phyloP scores from a whole-genome alignment of 2,113 vertebrate genomes.

The Pungitius pungitius region DNA sequence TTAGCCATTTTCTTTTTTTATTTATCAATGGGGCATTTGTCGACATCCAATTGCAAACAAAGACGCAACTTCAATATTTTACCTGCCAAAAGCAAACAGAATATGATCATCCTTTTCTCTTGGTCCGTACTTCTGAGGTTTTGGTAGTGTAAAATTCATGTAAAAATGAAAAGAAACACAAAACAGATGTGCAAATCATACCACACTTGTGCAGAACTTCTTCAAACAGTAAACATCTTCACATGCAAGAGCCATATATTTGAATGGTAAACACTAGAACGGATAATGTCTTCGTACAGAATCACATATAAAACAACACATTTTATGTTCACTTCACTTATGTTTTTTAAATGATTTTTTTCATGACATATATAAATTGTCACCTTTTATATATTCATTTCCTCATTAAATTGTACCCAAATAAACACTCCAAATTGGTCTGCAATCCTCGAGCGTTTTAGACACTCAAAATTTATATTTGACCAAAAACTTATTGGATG shows the following conservation, averaged over 20 bases:
- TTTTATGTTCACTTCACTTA: not conserved
- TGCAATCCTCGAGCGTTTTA: no score
- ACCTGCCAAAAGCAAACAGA: constrained; percentile 42
- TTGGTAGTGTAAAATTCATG: not conserved
- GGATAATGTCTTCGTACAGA: not conserved
- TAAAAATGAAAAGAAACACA: not conserved
- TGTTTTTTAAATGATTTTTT: not conserved
- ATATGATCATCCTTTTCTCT: not conserved
- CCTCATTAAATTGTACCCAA: not conserved
- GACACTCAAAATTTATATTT: not conserved
- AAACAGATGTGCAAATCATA: not conserved
- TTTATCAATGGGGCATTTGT: not conserved
- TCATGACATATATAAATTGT: not conserved
- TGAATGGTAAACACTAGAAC: not conserved
- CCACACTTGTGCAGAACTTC: not conserved
- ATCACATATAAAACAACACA: not conserved
- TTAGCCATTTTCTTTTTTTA: not conserved
- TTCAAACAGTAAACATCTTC: not conserved
- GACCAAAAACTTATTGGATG: not conserved
- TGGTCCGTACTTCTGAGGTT: constrained; percentile 28
- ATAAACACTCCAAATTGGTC: not conserved
- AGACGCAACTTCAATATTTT: not conserved
- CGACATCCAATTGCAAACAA: not conserved
- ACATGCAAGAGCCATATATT: not conserved
- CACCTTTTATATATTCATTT: not conserved